Base-by-base conservation (phyloP, 2,113 vertebrate genomes). In the Enhydra lutris region DNA sequence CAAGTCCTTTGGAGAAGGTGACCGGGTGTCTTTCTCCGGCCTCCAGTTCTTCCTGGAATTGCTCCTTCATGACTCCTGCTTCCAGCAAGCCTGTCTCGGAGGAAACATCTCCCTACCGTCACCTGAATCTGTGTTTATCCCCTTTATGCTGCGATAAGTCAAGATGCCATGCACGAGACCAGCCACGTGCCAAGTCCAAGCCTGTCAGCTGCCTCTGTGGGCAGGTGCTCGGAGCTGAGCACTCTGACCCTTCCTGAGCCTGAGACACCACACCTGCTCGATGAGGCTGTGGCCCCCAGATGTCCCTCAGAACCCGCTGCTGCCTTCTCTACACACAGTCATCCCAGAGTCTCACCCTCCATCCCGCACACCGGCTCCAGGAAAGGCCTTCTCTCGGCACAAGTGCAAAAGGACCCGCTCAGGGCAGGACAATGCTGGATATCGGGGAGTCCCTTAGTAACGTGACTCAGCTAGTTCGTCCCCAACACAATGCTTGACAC, bases 1-100 rank as follows among this genome's bases (percentile, higher is more conserved):
- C 15, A 57, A 76, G 92, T 39, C 90, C 76, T 85, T 71, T 21
- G n/a, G 31, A 57, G 55, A 89, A 97, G 63, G 85, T 42, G 76
- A 76, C 29, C 69, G 42, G 76, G 78, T 1, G 21, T 45, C 13
- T 36, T 39, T 74, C n/a, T 31, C 57, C 36, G 7, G 78, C 42
- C 34, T 80, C 78, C 31, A 3, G 0, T 71, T 85, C 69, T 93
- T 42, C 9, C n/a, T 4, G 15, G 39, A 59, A 50, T 0, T 2
- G 61, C 73, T 76, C 84, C 57, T 81, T 76, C 4, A 1, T 45
- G 65, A 0, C 8, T 86, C 59, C 67, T 0, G 11, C 39, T 29
- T 67, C 14, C 73, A 18, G 69, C 39, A 42, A 63, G 42, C 24
- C 47, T n/a, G 3, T 36, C 88, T 20, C 50, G 8, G 85, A 87